phyloP scores from a whole-genome alignment of 1,140 invertebrate species.

The Lepidurus couesii region DNA sequence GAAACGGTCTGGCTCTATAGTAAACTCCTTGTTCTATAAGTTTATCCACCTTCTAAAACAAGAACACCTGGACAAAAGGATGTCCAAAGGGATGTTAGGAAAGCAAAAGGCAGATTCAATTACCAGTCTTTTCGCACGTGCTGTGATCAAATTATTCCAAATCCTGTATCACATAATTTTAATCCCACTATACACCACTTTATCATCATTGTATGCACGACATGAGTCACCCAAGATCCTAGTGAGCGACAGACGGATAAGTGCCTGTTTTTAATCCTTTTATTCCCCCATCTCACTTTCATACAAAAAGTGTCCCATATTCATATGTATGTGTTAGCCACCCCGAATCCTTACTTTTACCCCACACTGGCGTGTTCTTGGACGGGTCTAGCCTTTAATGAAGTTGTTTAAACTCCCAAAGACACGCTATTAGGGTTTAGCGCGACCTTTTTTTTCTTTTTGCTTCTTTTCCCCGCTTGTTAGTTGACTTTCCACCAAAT shows the following conservation, averaged over 20 bases:
- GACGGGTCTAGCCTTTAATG: not conserved
- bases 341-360: not conserved
- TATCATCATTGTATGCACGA: not conserved
- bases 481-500: not conserved
- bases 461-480: not conserved
- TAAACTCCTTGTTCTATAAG: not conserved
- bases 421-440: constrained; percentile 6
- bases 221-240: not conserved
- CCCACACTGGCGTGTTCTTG: not conserved
- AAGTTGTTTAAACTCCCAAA: not conserved
- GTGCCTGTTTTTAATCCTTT: not conserved
- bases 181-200: not conserved
- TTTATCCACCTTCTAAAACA: not conserved
- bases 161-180: not conserved
- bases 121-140: constrained; percentile 9
- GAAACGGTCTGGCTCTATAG: not conserved
- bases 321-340: not conserved
- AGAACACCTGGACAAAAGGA: not conserved
- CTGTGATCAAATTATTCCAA: constrained; percentile 18
- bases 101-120: not conserved
- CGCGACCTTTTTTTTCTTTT: not conserved
- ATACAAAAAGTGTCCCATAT: not conserved
- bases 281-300: not conserved
- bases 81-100: not conserved
- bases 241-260: not conserved